Percentiles rank a stretch among this genome's conserved stretches.
Conservation (phyloP, 1,140 invertebrate species). For the Brachionus calyciflorus region DNA sequence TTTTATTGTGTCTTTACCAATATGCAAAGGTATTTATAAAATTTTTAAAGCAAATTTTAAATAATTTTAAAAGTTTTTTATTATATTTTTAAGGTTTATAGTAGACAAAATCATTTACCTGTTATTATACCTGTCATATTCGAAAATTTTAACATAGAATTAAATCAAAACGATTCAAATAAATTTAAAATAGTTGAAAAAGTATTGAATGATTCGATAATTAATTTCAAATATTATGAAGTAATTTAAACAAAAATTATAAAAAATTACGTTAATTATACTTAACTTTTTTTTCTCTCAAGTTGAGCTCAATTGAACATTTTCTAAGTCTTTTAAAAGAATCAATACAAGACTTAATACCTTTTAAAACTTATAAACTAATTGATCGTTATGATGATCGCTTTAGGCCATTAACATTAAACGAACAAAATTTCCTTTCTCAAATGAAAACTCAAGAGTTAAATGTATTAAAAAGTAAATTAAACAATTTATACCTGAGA, state of each 20-base stretch:
- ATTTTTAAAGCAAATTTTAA: neutral
- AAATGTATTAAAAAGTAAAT: neutral
- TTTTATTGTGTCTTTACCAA: neutral
- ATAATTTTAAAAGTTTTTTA: neutral
- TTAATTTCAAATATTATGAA: too few species aligned
- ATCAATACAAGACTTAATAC: neutral
- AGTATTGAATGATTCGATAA: too few species aligned
- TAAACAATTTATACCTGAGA: neutral
- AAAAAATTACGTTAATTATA: too few species aligned
- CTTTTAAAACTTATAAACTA: neutral
- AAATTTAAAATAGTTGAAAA: too few species aligned
- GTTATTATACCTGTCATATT: neutral
- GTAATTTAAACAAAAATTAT: too few species aligned
- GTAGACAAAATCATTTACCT: neutral
- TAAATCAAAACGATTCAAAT: neutral
- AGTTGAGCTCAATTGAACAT: neutral
- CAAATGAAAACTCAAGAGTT: neutral
- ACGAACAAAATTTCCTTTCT: neutral
- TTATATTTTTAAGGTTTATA: neutral
- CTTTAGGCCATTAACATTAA: neutral
- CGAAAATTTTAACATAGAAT: neutral
- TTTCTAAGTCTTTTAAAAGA: neutral
- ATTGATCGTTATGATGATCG: neutral
- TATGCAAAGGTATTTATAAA: slow-evolving; percentile 30
- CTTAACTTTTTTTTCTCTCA: too few species aligned